phyloP scores from a whole-genome alignment of 2,888 invertebrate genomes.

The Nebria salina region DNA sequence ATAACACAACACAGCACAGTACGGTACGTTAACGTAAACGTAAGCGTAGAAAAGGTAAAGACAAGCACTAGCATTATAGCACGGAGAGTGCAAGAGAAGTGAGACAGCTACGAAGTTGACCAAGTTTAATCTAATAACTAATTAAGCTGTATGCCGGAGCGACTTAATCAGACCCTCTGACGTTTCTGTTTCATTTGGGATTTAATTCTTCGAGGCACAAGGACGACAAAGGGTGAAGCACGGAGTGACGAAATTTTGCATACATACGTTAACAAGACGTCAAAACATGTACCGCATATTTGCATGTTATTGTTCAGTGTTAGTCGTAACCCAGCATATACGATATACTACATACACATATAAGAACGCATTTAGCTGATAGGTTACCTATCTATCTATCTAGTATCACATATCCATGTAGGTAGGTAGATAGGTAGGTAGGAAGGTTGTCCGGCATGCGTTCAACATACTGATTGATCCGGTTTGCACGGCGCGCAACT shows the following conservation, averaged over 20 bases:
- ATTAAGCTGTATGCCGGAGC: conserved; percentile 49
- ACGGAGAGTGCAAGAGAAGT: conserved; percentile 18
- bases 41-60: conserved; percentile 3
- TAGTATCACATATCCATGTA: not conserved
- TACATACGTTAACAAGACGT: conserved; percentile 41
- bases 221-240: conserved; percentile 28
- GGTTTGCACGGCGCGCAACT: not conserved
- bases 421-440: not conserved
- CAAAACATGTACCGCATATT: conserved; percentile 35
- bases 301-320: conserved; percentile 6
- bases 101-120: conserved; percentile 40
- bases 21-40: not conserved
- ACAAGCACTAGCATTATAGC: conserved; percentile 24
- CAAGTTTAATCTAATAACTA: conserved; percentile 52
- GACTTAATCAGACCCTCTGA: conserved; percentile 50
- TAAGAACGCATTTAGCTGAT: conserved; percentile 25
- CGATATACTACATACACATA: conserved; percentile 42
- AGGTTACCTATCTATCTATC: not conserved
- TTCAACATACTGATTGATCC: not conserved
- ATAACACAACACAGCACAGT: conserved; percentile 21
- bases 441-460: not conserved
- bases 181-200: conserved; percentile 49
- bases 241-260: conserved; percentile 22
- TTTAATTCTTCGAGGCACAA: conserved; percentile 49
- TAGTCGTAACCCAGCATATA: conserved; percentile 46